Evolutionary conservation across 2,113 vertebrate species (phyloP).

Genomic region (Trogon melanurus): DNA sequence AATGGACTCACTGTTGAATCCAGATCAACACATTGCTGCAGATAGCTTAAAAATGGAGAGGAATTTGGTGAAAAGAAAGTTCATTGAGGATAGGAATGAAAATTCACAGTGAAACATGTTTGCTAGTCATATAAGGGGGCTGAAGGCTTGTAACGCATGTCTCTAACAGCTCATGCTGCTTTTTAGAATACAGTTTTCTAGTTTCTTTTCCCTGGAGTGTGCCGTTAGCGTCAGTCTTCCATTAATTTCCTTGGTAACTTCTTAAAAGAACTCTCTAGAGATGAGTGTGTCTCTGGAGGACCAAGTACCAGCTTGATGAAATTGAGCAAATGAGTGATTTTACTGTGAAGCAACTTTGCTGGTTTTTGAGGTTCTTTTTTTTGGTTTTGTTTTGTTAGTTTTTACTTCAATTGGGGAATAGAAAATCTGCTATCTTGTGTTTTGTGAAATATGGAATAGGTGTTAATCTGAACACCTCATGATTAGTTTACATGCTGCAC

Average conservation of each 20-base stretch:
- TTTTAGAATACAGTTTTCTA: background rate
- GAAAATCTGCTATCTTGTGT: background rate
- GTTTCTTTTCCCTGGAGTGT: constrained; percentile 52
- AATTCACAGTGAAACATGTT: background rate
- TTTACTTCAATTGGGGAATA: background rate
- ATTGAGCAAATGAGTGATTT: constrained; percentile 55
- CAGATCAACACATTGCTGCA: background rate
- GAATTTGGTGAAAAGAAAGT: background rate
- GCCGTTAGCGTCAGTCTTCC: constrained; percentile 36
- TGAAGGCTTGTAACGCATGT: background rate
- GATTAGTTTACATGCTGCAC: background rate
- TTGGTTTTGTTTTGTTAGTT: background rate
- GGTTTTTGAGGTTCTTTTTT: background rate
- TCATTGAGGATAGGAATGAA: background rate
- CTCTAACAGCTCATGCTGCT: background rate
- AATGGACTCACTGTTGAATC: background rate
- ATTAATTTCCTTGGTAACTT: constrained; percentile 56
- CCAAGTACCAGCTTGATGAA: constrained; percentile 19
- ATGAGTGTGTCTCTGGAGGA: constrained; percentile 1
- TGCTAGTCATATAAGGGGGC: background rate
- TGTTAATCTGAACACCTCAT: background rate
- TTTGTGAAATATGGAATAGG: constrained; percentile 2
- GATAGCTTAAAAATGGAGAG: background rate
- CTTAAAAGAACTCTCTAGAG: constrained; percentile 52
- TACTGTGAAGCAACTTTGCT: background rate